A percentile compares a stretch with the other conserved stretches of the same genome.
These are phyloP conservation scores for Epinephelus cyanopodus DNA, from an alignment of 2,113 vertebrate genomes.

Conservation along the genomic window DNA sequence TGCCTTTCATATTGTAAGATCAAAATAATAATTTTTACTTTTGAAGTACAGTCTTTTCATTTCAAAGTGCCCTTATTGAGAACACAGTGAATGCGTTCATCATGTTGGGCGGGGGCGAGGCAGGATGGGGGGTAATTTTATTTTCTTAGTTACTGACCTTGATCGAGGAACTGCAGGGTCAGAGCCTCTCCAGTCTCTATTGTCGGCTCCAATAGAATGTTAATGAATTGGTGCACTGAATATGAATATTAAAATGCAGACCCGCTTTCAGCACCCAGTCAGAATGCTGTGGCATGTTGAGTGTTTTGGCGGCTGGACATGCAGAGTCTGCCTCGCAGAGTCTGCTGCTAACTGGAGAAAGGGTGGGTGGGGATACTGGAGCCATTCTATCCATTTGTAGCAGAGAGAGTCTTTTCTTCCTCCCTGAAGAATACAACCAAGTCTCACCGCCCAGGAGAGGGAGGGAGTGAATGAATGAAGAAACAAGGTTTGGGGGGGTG, in stretches of 20 bases:
- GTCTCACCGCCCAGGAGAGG: slow-evolving; percentile 56
- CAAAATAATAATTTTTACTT: slow-evolving; percentile 77
- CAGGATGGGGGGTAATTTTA: slow-evolving; percentile 41
- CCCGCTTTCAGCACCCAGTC: slow-evolving; percentile 78
- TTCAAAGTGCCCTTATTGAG: slow-evolving; percentile 78
- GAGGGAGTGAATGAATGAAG: slow-evolving; percentile 58
- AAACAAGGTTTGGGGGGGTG: slow-evolving; percentile 17
- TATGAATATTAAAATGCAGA: slow-evolving; percentile 84
- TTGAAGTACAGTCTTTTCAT: slow-evolving; percentile 74
- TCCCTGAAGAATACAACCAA: slow-evolving; percentile 33
- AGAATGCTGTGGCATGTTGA: slow-evolving; percentile 82
- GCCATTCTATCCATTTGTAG: slow-evolving; percentile 67
- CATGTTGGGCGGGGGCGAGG: not conserved
- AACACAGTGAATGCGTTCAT: slow-evolving; percentile 75
- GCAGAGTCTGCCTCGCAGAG: slow-evolving; percentile 59
- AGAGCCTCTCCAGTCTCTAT: slow-evolving; percentile 83
- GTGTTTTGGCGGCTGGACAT: slow-evolving; percentile 81
- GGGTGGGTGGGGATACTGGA: slow-evolving; percentile 64
- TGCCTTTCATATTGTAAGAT: slow-evolving; percentile 73
- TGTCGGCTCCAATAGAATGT: slow-evolving; percentile 83
- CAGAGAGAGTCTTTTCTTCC: slow-evolving; percentile 69
- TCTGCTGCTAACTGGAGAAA: slow-evolving; percentile 53
- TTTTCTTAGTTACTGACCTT: slow-evolving; percentile 87
- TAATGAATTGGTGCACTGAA: slow-evolving; percentile 85
- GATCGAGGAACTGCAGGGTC: slow-evolving; percentile 81